Evolutionary conservation across 2,888 invertebrate genomes (phyloP).

Genomic region (Tachystola acroxantha): DNA sequence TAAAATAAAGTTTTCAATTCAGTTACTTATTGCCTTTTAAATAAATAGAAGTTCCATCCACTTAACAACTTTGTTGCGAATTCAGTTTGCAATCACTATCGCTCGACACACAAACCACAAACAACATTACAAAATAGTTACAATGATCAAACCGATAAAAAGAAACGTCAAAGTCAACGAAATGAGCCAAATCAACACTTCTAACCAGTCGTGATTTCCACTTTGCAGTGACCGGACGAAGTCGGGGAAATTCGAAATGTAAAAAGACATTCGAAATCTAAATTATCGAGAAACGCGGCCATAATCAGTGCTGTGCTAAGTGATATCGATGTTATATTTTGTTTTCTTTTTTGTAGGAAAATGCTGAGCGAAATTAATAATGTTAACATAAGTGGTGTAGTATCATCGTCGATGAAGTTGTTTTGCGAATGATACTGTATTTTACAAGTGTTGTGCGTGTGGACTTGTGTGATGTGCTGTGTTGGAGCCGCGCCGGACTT

Average conservation of each 20-base stretch:
- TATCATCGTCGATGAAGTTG: slow-evolving; percentile 73
- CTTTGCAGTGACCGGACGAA: slow-evolving; percentile 76
- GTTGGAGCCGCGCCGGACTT: slow-evolving; percentile 43
- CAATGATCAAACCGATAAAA: slow-evolving; percentile 34
- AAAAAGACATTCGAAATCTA: slow-evolving; percentile 43
- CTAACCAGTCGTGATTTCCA: slow-evolving; percentile 75
- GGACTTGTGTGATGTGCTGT: slow-evolving; percentile 67
- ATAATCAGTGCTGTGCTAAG: slow-evolving; percentile 61
- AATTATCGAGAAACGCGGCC: slow-evolving; percentile 20
- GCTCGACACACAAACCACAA: slow-evolving; percentile 19
- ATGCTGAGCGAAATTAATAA: slow-evolving; percentile 75
- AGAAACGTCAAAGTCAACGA: slow-evolving; percentile 48
- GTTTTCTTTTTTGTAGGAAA: slow-evolving; percentile 76
- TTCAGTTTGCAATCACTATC: slow-evolving; percentile 26
- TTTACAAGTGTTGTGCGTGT: slow-evolving; percentile 69
- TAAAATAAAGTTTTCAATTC: too few species aligned
- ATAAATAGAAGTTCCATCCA: too few species aligned
- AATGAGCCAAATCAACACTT: slow-evolving; percentile 40
- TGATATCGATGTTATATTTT: slow-evolving; percentile 48
- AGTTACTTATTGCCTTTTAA: too few species aligned
- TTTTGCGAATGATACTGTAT: slow-evolving; percentile 76
- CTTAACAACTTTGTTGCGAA: slow-evolving; percentile 19
- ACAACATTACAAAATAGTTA: slow-evolving; percentile 49
- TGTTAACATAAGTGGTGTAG: slow-evolving; percentile 68
- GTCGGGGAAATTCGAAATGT: slow-evolving; percentile 68